Conservation (phyloP, 2,888 invertebrate species). For the Drosophila incognita region DNA sequence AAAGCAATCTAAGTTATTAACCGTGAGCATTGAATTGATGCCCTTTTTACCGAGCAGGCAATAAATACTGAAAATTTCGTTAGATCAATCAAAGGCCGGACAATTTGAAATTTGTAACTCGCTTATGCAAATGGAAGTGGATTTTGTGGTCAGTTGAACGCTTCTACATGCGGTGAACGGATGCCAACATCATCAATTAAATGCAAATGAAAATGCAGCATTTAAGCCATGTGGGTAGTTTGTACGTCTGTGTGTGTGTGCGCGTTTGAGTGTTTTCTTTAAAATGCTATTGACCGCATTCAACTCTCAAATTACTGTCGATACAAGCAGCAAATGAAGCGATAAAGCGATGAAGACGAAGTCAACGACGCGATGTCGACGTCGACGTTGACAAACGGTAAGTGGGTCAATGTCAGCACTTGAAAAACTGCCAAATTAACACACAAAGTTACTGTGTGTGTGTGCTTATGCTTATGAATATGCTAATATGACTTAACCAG, state of each 20-base stretch:
- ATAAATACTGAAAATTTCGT: slow-evolving; percentile 25
- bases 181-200: slow-evolving; percentile 25
- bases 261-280: slow-evolving; percentile 11
- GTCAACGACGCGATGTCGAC: slow-evolving; percentile 20
- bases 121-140: slow-evolving; percentile 56
- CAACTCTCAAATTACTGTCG: slow-evolving; percentile 46
- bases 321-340: slow-evolving; percentile 54
- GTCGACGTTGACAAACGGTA: slow-evolving; percentile 64
- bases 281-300: slow-evolving; percentile 74
- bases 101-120: slow-evolving; percentile 32
- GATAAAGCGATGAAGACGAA: slow-evolving; percentile 51
- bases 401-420: slow-evolving; percentile 82
- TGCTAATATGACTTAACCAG: slow-evolving; percentile 37
- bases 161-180: neutral
- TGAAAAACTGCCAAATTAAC: slow-evolving; percentile 79
- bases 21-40: neutral
- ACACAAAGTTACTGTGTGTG: slow-evolving; percentile 24
- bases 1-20: neutral
- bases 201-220: slow-evolving; percentile 22
- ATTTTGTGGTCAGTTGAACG: slow-evolving; percentile 14
- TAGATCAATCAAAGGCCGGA: slow-evolving; percentile 18
- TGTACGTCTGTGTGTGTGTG: neutral
- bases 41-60: neutral
- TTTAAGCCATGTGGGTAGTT: slow-evolving; percentile 10
- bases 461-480: slow-evolving; percentile 7